Evolutionary conservation across 2,113 vertebrate species (phyloP).

Genomic region (Dinomys branickii): DNA sequence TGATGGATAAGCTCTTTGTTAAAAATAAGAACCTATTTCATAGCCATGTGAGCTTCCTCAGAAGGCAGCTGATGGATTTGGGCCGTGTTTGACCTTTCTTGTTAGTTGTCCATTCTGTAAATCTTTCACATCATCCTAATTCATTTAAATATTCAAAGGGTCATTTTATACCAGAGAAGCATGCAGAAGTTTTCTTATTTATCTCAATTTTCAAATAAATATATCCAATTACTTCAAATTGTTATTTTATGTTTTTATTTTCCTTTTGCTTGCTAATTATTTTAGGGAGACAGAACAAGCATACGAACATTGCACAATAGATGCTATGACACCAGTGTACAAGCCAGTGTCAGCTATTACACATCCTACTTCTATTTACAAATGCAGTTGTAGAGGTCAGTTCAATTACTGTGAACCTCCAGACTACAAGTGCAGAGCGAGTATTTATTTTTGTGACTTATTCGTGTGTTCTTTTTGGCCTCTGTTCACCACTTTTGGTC

Average conservation of each 20-base stretch:
- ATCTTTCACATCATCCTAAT: background rate
- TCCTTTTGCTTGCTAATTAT: constrained; percentile 10
- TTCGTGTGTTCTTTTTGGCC: background rate
- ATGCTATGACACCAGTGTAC: background rate
- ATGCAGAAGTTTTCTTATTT: constrained; percentile 21
- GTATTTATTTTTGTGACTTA: background rate
- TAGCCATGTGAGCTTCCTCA: constrained; percentile 12
- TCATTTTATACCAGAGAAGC: constrained; percentile 42
- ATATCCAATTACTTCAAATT: constrained; percentile 47
- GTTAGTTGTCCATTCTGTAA: constrained; percentile 22
- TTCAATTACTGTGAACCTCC: background rate
- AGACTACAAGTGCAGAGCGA: background rate
- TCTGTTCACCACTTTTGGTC: background rate
- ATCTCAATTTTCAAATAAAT: constrained; percentile 55
- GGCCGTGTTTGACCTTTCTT: background rate
- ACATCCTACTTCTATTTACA: background rate
- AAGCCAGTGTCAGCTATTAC: background rate
- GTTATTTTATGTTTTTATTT: constrained; percentile 58
- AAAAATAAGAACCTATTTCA: constrained; percentile 47
- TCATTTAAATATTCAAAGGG: constrained; percentile 57
- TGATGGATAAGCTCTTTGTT: constrained; percentile 62
- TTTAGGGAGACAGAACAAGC: constrained; percentile 11
- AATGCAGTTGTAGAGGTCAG: background rate
- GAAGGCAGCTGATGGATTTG: constrained; percentile 29
- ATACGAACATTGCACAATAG: background rate